These are phyloP conservation scores for Zaprionus capensis DNA, from an alignment of 1,140 invertebrate species.

Conservation along the genomic window DNA sequence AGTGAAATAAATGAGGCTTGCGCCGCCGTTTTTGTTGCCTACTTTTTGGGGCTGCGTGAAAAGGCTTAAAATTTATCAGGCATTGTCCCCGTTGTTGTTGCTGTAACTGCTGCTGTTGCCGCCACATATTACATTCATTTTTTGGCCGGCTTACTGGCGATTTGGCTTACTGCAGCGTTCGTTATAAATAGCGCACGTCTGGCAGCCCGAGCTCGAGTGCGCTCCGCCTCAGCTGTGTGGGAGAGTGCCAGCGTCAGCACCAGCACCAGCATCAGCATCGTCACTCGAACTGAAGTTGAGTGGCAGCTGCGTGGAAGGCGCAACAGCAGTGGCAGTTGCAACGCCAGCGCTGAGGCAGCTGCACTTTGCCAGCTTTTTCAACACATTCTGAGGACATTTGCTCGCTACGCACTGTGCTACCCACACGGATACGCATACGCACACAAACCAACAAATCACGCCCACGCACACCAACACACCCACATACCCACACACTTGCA, in stretches of 20 bases:
- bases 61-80: conserved; percentile 59
- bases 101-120: neutral
- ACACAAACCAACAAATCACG: neutral
- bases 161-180: conserved; percentile 15
- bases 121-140: conserved; percentile 18
- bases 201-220: conserved; percentile 6
- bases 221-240: neutral
- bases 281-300: conserved; percentile 16
- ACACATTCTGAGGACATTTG: conserved; percentile 25
- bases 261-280: neutral
- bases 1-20: conserved; percentile 76
- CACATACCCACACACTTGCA: neutral
- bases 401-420: conserved; percentile 10
- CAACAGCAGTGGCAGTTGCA: conserved; percentile 15
- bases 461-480: neutral
- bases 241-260: conserved; percentile 1
- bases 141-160: neutral
- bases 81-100: conserved; percentile 11
- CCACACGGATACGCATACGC: neutral
- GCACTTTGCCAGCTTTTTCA: conserved; percentile 26
- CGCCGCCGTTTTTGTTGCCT: conserved; percentile 32
- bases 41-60: conserved; percentile 39
- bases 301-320: conserved; percentile 21
- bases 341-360: neutral
- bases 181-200: conserved; percentile 52